phyloP scores from a whole-genome alignment of 92 coral and sea anemone genomes.

The Paramuricea clavata region DNA sequence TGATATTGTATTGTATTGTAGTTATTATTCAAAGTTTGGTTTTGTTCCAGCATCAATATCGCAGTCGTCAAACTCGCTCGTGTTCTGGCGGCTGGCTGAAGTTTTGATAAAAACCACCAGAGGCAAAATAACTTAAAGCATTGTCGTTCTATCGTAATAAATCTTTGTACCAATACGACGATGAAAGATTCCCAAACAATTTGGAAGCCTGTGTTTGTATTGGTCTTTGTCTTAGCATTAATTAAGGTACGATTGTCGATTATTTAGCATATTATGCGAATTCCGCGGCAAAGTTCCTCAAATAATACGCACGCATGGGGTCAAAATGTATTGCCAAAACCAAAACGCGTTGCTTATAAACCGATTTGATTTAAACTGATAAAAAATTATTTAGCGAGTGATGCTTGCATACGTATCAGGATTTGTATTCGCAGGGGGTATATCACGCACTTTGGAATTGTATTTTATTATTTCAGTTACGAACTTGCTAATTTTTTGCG shows the following conservation, averaged over 20 bases:
- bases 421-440: not conserved
- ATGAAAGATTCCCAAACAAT: slow-evolving; percentile 1
- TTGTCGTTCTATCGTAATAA: not conserved
- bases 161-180: not conserved
- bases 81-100: too few species aligned
- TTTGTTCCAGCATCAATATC: too few species aligned
- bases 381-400: too few species aligned
- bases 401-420: not conserved
- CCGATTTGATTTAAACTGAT: not conserved
- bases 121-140: too few species aligned
- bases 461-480: too few species aligned
- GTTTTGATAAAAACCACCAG: too few species aligned
- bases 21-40: too few species aligned
- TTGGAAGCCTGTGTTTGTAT: not conserved
- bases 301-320: not conserved
- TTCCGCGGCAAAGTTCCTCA: not conserved
- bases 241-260: not conserved
- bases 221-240: not conserved
- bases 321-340: not conserved
- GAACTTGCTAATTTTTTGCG: too few species aligned
- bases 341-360: not conserved
- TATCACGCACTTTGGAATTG: too few species aligned
- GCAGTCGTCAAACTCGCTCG: not conserved
- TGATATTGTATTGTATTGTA: too few species aligned
- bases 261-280: not conserved